Base-by-base conservation (phyloP, 2,797 vertebrate genomes). In the Acanthiza pusilla region DNA sequence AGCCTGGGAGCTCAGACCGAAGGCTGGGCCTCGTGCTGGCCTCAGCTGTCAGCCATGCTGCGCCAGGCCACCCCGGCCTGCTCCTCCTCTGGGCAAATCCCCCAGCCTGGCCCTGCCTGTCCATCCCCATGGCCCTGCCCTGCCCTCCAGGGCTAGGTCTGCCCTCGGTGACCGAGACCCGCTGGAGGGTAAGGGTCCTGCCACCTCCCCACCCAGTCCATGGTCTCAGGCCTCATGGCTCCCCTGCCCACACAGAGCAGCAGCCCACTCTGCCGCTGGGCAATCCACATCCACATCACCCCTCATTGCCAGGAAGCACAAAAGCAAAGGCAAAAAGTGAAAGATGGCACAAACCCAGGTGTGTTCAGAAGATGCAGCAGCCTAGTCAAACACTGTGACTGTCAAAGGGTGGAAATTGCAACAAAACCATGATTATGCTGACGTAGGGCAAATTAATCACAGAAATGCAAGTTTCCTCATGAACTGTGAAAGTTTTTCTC, bases 261-360 rank as follows among this genome's bases (percentile, higher is more conserved):
- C 34, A 25, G 32, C 11, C 32, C 13, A 4, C 21, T 7, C 53
- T 13, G 27, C 27, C 1, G 1, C 58, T 32, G n/a, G n/a, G 32
- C 34, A 76, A 9, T 11, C 26, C 16, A n/a, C 1, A 9, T 7
- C 18, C 8, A 2, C 16, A 19, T 5, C 48, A 36, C 5, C 13
- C 34, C 32, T 40, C 3, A 0, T 4, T 40, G 42, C 45, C 0
- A 4, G 5, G 15, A 47, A 3, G 16, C 20, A 34, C 16, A 16
- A 22, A 60, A 48, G 32, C 17, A 26, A 54, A 84, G 43, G 43
- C 73, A 84, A 53, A 68, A 85, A 38, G 23, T 5, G 18, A 82
- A 77, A 62, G 27, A 43, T 8, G 42, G 25, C 21, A 66, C 48
- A 55, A 67, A 66, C 54, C 25, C 20, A 40, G 5, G 2, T 0